phyloP scores from a whole-genome alignment of 2,113 vertebrate species.

The Perognathus longimembris region DNA sequence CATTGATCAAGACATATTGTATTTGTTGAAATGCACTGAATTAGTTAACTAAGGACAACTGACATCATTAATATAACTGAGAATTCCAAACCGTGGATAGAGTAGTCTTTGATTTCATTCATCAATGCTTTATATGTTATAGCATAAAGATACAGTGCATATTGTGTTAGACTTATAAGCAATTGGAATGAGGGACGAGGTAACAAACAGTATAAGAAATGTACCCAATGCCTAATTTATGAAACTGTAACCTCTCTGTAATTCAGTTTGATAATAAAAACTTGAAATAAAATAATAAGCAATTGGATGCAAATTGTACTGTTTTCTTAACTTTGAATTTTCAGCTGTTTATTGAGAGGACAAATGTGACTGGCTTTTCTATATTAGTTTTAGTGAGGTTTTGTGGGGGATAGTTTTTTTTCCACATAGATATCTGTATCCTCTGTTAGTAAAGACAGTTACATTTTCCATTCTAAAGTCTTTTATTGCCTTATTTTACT shows the following conservation, averaged over 20 bases:
- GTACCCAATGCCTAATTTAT: too few relatives aligned
- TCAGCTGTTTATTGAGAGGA: not conserved
- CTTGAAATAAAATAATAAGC: too few relatives aligned
- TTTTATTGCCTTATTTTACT: not conserved
- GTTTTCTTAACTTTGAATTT: constrained; percentile 1
- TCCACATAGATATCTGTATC: not conserved
- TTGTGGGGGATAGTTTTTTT: not conserved
- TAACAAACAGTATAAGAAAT: too few relatives aligned
- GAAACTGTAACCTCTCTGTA: too few relatives aligned
- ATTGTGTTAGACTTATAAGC: not conserved
- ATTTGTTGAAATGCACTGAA: too few relatives aligned
- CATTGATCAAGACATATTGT: too few relatives aligned
- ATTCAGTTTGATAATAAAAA: too few relatives aligned
- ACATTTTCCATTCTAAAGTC: not conserved
- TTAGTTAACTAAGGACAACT: too few relatives aligned
- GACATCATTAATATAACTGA: too few relatives aligned
- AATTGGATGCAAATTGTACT: too few relatives aligned
- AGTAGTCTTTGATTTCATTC: not conserved
- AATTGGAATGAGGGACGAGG: too few relatives aligned
- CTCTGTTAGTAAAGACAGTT: not conserved
- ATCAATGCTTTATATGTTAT: not conserved
- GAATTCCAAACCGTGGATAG: too few relatives aligned
- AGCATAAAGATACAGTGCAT: not conserved
- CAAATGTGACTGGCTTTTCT: not conserved
- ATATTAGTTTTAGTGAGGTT: not conserved